A percentile compares a stretch with the other conserved stretches of the same genome.
Conservation (phyloP, 2,113 vertebrate species). For the Sebastes schlegelii region DNA sequence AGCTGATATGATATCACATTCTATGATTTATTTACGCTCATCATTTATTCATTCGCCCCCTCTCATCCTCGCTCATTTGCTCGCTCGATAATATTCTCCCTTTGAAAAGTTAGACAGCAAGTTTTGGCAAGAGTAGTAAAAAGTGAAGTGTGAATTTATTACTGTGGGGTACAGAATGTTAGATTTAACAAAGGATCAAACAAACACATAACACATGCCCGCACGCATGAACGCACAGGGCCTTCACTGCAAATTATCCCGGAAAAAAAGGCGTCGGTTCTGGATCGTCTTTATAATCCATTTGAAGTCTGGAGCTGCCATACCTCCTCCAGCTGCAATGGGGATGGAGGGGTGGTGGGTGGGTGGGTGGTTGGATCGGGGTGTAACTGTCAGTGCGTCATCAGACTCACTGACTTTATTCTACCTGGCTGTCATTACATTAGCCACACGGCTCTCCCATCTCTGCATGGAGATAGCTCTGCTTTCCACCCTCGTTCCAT, state of each 20-base stretch:
- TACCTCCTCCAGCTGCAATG: conserved; percentile 15
- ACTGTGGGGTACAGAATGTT: conserved; percentile 20
- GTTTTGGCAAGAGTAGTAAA: conserved; percentile 60
- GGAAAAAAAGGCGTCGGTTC: conserved; percentile 27
- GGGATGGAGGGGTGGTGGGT: background rate
- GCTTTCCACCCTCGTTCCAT: conserved; percentile 63
- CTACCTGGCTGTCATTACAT: conserved; percentile 71
- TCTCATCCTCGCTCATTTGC: conserved; percentile 72
- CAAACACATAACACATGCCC: conserved; percentile 41
- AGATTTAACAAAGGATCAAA: conserved; percentile 67
- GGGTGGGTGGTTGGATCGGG: background rate
- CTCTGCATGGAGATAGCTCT: conserved; percentile 62
- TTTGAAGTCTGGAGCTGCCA: conserved; percentile 62
- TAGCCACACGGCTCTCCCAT: conserved; percentile 71
- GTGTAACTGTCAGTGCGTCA: conserved; percentile 53
- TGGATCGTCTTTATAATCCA: conserved; percentile 50
- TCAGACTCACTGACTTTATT: conserved; percentile 55
- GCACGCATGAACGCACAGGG: conserved; percentile 14
- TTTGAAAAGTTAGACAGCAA: conserved; percentile 60
- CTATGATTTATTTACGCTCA: conserved; percentile 78
- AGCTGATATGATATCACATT: conserved; percentile 68
- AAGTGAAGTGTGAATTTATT: conserved; percentile 51
- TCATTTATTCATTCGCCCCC: conserved; percentile 74
- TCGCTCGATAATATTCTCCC: conserved; percentile 40
- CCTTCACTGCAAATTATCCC: conserved; percentile 46